Conservation (phyloP, 2,797 vertebrate genomes). For the Thaleichthys pacificus region DNA sequence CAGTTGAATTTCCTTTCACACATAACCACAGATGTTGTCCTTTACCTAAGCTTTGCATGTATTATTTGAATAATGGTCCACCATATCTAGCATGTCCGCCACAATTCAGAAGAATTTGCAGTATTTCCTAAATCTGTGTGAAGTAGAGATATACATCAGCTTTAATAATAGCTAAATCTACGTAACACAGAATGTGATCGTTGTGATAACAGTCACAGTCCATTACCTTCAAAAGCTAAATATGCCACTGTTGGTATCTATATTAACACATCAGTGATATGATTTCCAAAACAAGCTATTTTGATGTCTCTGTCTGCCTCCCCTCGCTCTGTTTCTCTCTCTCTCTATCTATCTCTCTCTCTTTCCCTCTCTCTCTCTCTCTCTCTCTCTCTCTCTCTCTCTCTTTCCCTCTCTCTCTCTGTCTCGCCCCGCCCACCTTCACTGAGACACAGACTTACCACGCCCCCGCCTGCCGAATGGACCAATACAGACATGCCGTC, state of each 20-base stretch:
- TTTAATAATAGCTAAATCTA: neutral
- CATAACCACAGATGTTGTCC: neutral
- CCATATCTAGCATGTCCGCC: too few relatives aligned
- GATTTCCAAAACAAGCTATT: neutral
- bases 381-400: neutral
- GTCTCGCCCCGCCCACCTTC: conserved; percentile 1
- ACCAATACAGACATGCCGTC: conserved; percentile 98
- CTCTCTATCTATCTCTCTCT: too few relatives aligned
- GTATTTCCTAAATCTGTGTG: neutral
- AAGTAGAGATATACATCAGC: neutral
- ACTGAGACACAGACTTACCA: conserved; percentile 79
- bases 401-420: neutral
- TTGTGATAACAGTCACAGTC: conserved; percentile 7
- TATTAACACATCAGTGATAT: conserved; percentile 18
- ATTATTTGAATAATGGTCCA: too few relatives aligned
- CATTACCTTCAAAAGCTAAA: conserved; percentile 1
- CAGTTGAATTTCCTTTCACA: neutral
- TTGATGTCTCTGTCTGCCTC: neutral
- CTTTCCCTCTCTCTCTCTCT: neutral
- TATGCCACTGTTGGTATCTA: conserved; percentile 4
- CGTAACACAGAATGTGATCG: conserved; percentile 5
- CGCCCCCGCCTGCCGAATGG: conserved; percentile 94
- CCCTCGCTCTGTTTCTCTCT: neutral
- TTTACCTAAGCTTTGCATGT: neutral
- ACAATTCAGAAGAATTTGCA: neutral